Percentiles rank a stretch among this genome's conserved stretches.
Conservation (phyloP, 2,797 vertebrate species). For the Sphaeramia orbicularis region DNA sequence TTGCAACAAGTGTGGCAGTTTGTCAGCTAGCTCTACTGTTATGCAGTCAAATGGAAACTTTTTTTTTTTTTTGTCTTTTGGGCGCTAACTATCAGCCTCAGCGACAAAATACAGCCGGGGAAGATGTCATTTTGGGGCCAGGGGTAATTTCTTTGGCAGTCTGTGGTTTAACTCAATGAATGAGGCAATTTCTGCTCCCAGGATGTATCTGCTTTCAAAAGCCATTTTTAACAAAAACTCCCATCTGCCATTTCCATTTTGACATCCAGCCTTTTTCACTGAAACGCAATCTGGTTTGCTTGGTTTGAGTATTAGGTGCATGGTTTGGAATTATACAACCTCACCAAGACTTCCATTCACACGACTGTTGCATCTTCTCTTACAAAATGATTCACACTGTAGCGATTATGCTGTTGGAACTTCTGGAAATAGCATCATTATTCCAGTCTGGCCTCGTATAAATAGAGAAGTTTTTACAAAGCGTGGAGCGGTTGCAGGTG, state of each 20-base stretch:
- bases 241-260: conserved; percentile 31
- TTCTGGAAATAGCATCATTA: conserved; percentile 16
- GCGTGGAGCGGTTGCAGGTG: no score
- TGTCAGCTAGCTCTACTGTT: no score
- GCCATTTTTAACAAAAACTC: not conserved
- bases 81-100: not conserved
- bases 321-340: conserved; percentile 20
- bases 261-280: not conserved
- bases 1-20: no score
- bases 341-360: not conserved
- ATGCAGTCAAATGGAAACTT: no score
- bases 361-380: conserved; percentile 5
- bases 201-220: not conserved
- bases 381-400: conserved; percentile 15
- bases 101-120: not conserved
- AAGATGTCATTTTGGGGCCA: not conserved
- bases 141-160: not conserved
- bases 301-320: not conserved
- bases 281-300: conserved; percentile 12
- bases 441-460: not conserved
- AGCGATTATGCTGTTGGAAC: conserved; percentile 14
- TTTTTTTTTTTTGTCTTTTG: no score
- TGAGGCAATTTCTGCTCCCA: not conserved
- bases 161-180: not conserved
- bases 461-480: not conserved